Evolutionary conservation across 2,797 vertebrate species (phyloP).

Genomic region (Columba guinea): DNA sequence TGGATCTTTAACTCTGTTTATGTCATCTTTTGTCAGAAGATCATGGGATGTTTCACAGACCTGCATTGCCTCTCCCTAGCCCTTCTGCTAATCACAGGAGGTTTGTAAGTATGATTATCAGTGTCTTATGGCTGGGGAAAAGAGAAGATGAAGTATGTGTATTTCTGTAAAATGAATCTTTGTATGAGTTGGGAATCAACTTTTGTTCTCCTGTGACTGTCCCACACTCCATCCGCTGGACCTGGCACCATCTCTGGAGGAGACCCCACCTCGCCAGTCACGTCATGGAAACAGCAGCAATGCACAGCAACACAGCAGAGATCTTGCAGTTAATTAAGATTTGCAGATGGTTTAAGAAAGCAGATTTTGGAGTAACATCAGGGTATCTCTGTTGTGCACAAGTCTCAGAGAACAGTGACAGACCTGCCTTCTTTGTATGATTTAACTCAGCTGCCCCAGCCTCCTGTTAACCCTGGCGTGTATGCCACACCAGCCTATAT

Average conservation of each 20-base stretch:
- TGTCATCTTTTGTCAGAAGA: background rate
- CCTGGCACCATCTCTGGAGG: background rate
- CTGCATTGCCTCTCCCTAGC: background rate
- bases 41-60: background rate
- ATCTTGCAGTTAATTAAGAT: background rate
- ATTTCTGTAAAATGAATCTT: background rate
- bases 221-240: rapidly evolving
- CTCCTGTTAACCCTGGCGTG: background rate
- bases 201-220: background rate
- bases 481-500: no score
- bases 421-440: background rate
- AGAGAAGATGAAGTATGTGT: background rate
- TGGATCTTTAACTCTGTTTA: background rate
- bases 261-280: background rate
- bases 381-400: background rate
- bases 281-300: background rate
- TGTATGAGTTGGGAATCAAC: background rate
- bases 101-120: background rate
- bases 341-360: background rate
- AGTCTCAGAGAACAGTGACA: background rate
- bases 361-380: background rate
- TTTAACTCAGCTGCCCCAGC: background rate
- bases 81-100: background rate
- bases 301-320: background rate
- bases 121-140: background rate